phyloP scores from a whole-genome alignment of 2,888 invertebrate genomes.

The Trichogramma dendrolimi region DNA sequence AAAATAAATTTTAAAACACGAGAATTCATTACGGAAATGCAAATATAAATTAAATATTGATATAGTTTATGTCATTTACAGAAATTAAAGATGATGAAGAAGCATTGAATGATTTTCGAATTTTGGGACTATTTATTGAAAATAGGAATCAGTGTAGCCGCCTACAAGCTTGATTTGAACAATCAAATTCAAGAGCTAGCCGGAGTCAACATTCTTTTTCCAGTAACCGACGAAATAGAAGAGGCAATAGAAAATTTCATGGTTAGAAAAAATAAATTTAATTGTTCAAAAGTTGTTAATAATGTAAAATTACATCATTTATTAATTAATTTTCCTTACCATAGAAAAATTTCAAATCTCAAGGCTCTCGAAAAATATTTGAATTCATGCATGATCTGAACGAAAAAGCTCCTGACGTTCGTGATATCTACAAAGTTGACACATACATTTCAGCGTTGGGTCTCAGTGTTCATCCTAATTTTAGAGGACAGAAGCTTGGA shows the following conservation, averaged over 20 bases:
- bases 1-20: background rate
- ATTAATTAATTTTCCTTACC: slow-evolving; percentile 3
- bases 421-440: slow-evolving; percentile 36
- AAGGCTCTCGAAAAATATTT: slow-evolving; percentile 24
- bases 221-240: slow-evolving; percentile 28
- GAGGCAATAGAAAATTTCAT: slow-evolving; percentile 11
- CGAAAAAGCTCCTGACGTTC: slow-evolving; percentile 22
- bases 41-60: background rate
- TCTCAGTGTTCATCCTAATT: slow-evolving; percentile 42
- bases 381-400: slow-evolving; percentile 16
- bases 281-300: background rate
- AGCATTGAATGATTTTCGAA: slow-evolving; percentile 35
- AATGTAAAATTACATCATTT: background rate
- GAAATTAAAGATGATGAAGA: slow-evolving; percentile 36
- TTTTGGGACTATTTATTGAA: slow-evolving; percentile 38
- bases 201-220: slow-evolving; percentile 43
- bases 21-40: background rate
- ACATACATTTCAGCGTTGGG: slow-evolving; percentile 45
- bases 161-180: slow-evolving; percentile 43
- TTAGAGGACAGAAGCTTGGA: slow-evolving; percentile 45
- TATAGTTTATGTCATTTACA: slow-evolving; percentile 27
- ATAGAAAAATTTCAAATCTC: slow-evolving; percentile 24
- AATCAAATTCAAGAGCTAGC: slow-evolving; percentile 44
- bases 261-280: slow-evolving; percentile 26
- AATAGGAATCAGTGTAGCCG: slow-evolving; percentile 44